A percentile compares a stretch with the other conserved stretches of the same genome.
These are phyloP conservation scores for Sycobia sp. DNA, from an alignment of 1,140 invertebrate genomes.

Conservation along the genomic window DNA sequence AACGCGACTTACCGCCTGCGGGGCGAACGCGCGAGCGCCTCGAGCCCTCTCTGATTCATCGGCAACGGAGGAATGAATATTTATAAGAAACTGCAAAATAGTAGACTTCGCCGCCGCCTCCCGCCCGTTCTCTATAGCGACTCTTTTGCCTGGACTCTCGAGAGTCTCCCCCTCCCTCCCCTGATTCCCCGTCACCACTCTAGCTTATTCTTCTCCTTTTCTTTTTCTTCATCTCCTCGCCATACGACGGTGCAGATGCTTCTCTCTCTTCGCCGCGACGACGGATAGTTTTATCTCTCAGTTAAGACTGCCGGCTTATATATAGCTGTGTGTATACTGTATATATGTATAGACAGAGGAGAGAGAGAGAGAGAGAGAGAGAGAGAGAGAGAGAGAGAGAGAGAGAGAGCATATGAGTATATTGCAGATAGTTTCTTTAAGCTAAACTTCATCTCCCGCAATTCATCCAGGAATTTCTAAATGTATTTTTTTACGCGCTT, in stretches of 20 bases:
- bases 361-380: no score
- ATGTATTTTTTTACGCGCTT: no score
- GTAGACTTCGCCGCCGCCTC: conserved; percentile 33
- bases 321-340: no score
- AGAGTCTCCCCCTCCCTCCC: neutral
- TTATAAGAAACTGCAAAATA: conserved; percentile 62
- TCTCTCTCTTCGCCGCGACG: neutral
- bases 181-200: no score
- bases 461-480: no score
- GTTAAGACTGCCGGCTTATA: no score
- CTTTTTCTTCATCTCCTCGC: neutral
- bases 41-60: conserved; percentile 55
- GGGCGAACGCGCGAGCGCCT: conserved; percentile 42
- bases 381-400: no score
- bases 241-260: no score
- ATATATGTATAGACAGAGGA: no score
- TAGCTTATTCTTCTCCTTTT: neutral
- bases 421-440: no score
- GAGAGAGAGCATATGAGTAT: no score
- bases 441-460: no score
- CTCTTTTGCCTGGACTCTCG: neutral
- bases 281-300: neutral
- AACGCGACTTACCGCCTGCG: conserved; percentile 60
- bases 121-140: neutral
- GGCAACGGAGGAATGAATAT: conserved; percentile 56